These are phyloP conservation scores for Eristalinus sepulchralis DNA, from an alignment of 2,888 invertebrate genomes.

Conservation along the genomic window DNA sequence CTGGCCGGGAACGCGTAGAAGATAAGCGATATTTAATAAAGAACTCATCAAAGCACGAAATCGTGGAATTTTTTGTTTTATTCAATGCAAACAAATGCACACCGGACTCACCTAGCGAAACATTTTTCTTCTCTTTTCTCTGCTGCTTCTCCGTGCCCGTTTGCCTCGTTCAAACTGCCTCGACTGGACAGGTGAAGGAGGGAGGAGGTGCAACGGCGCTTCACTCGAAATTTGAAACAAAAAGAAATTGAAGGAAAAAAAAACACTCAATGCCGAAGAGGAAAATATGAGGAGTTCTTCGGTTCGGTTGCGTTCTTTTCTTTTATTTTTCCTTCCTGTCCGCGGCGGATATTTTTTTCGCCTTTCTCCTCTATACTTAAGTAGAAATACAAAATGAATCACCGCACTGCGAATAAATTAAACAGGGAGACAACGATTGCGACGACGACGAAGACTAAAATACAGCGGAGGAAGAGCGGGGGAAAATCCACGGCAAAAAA, in stretches of 20 bases:
- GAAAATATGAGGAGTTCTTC: neutral
- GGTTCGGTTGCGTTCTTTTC: conserved; percentile 7
- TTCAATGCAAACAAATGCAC: conserved; percentile 28
- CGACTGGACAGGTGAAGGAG: conserved; percentile 23
- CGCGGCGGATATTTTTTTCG: conserved; percentile 13
- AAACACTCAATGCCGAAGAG: neutral
- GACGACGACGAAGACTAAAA: conserved; percentile 26
- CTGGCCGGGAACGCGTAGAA: conserved; percentile 32
- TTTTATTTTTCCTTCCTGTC: conserved; percentile 42
- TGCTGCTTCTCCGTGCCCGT: neutral
- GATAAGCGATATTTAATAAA: conserved; percentile 52
- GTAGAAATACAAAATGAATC: conserved; percentile 59
- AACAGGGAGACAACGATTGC: conserved; percentile 52
- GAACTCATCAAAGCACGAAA: conserved; percentile 47
- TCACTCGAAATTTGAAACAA: conserved; percentile 21
- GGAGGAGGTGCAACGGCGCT: neutral
- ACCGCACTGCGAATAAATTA: conserved; percentile 63
- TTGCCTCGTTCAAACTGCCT: conserved; percentile 2
- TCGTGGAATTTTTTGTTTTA: conserved; percentile 24
- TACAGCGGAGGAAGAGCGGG: conserved; percentile 29
- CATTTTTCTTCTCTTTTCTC: conserved; percentile 7
- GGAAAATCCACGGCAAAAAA: conserved; percentile 15
- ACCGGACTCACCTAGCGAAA: conserved; percentile 58
- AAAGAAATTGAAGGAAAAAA: neutral
- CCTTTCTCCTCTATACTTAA: neutral